Percentiles rank a stretch among this genome's conserved stretches.
Conservation (phyloP, 2,888 invertebrate species). For the Agrenia bidenticulata region DNA sequence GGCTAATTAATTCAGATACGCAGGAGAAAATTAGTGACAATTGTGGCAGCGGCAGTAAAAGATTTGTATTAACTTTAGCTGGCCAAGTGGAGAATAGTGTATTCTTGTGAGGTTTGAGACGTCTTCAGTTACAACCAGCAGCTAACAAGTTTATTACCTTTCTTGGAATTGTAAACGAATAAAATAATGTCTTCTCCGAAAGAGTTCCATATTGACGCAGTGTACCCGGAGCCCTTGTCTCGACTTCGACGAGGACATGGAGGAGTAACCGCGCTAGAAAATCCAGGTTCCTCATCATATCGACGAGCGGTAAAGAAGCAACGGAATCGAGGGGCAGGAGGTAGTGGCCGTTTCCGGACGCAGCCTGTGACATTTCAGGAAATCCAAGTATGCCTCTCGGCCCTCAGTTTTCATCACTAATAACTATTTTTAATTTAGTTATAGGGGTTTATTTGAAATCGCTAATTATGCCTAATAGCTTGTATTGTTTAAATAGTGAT, state of each 20-base stretch:
- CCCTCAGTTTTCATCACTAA: too few relatives aligned
- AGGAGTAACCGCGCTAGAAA: conserved; percentile 54
- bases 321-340: conserved; percentile 57
- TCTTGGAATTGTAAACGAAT: not conserved
- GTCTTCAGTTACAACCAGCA: not conserved
- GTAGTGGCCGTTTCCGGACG: conserved; percentile 57
- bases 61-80: too few relatives aligned
- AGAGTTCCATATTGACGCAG: conserved; percentile 52
- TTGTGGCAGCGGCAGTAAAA: too few relatives aligned
- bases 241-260: conserved; percentile 60
- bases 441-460: too few relatives aligned
- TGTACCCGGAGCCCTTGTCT: conserved; percentile 63
- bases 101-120: too few relatives aligned
- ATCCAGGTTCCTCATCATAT: conserved; percentile 54
- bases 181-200: conserved; percentile 51
- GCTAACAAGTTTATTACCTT: not conserved
- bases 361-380: conserved; percentile 75
- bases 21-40: too few relatives aligned
- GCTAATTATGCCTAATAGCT: too few relatives aligned
- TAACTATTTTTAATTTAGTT: too few relatives aligned
- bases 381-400: conserved; percentile 62
- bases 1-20: too few relatives aligned
- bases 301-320: conserved; percentile 61
- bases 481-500: too few relatives aligned
- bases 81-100: too few relatives aligned